Conservation (phyloP, 2,113 vertebrate species). For the Pantherophis guttatus region DNA sequence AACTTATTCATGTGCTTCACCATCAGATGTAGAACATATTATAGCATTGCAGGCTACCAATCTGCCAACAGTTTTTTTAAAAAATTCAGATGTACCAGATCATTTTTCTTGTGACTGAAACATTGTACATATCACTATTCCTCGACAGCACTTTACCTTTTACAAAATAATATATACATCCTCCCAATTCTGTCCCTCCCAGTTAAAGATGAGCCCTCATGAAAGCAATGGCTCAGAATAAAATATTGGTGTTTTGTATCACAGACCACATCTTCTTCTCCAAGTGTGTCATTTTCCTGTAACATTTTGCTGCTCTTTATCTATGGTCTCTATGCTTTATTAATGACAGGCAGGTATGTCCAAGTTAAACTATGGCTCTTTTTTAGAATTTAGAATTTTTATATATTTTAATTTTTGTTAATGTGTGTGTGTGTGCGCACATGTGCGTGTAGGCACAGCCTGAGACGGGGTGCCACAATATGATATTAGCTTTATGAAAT, state of each 20-base stretch:
- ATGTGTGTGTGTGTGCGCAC: not conserved
- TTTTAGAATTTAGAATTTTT: not conserved
- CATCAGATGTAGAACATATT: not conserved
- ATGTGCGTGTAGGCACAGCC: not conserved
- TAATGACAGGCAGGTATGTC: not conserved
- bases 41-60: not conserved
- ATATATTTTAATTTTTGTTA: too few species aligned
- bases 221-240: not conserved
- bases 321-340: not conserved
- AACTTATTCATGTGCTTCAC: not conserved
- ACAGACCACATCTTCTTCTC: not conserved
- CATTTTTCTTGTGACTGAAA: not conserved
- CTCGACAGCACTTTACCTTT: not conserved
- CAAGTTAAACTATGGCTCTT: not conserved
- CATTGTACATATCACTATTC: not conserved
- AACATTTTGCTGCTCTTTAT: not conserved
- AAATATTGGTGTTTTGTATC: not conserved
- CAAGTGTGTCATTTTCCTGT: not conserved
- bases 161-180: not conserved
- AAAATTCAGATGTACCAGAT: not conserved
- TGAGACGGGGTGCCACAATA: not conserved
- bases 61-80: not conserved
- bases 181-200: not conserved
- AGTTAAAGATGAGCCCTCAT: not conserved
- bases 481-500: not conserved